Percentiles rank a stretch among this genome's conserved stretches.
These are phyloP conservation scores for Otocyon megalotis DNA, from an alignment of 2,113 vertebrate genomes.

Conservation along the genomic window DNA sequence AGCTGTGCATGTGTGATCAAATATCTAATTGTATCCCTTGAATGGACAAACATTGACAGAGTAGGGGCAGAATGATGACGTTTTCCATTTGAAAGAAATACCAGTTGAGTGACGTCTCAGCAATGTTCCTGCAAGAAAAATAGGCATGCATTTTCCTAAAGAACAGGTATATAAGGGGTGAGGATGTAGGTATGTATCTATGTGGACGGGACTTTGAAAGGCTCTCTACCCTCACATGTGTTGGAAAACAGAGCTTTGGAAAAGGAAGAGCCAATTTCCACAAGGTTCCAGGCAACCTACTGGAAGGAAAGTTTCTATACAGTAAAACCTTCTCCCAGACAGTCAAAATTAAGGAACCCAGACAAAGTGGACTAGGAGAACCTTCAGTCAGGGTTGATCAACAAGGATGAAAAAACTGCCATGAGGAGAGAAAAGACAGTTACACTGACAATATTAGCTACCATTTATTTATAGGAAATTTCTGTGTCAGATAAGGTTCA, in stretches of 20 bases:
- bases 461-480: neutral
- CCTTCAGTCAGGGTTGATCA: neutral
- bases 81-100: neutral
- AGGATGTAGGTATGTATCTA: neutral
- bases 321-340: neutral
- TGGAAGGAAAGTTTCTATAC: neutral
- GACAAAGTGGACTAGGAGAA: neutral
- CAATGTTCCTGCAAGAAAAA: neutral
- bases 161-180: neutral
- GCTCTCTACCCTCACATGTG: neutral
- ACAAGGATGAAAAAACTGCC: neutral
- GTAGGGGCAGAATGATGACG: neutral
- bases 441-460: neutral
- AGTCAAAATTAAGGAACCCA: neutral
- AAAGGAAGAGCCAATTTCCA: neutral
- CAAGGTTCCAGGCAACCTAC: neutral
- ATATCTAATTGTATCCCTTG: neutral
- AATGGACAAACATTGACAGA: neutral
- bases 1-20: neutral
- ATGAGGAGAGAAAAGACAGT: neutral
- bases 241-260: neutral
- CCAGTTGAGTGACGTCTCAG: neutral
- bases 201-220: neutral
- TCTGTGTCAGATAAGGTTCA: neutral
- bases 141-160: neutral